Evolutionary conservation across 2,888 invertebrate species (phyloP), one percentile per base, ranked within the genome.

Genomic region (Ashinkailepas kermadecensis): DNA sequence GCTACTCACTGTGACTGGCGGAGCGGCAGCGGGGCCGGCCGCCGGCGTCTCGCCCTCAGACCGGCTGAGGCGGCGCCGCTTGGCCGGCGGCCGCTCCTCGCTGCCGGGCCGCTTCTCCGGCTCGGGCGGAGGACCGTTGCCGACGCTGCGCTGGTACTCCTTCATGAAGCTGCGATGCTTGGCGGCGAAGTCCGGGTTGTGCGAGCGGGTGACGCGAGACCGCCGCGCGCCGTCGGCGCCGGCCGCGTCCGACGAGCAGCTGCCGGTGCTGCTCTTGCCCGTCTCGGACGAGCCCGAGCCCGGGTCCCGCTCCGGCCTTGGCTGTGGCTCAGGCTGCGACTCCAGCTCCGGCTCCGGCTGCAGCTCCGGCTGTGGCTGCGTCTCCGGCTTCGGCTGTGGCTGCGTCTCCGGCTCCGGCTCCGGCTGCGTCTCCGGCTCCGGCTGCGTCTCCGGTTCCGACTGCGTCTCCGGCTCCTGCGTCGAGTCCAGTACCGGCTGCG

Each of bases 141-240:
- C 87, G 81, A 89, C 88, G 3, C 80, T 80, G 65, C 82, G 74
- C 39, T 83, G 82, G 39, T 91, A 88, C 82, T 91, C 89, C 85
- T 90, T 90, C 21, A 91, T 86, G 85, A 91, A 92, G 84, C 89
- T 90, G 84, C 89, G 90, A 81, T 91, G 91, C 86, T 91, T 91
- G 84, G 89, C 89, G 0, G 90, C 90, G 88, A 91, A 91, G 80
- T 92, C 91, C 15, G 90, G 90, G 85, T 91, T 91, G 85, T 91
- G 91, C 15, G 91, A 91, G 81, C 91, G 88, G 89, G 91, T 90
- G 82, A 91, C 78, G 54, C 74, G 74, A 12, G 74, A 74, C 8
- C 74, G 54, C 25, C 54, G 54, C 18, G 54, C 23, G 18, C 74
- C 74, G 15, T 15, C 74, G 15, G 54, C 25, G 70, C 23, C 65